A percentile compares a stretch with the other conserved stretches of the same genome.
These are phyloP conservation scores for Campodea augens DNA, from an alignment of 1,140 invertebrate species.

Conservation along the genomic window DNA sequence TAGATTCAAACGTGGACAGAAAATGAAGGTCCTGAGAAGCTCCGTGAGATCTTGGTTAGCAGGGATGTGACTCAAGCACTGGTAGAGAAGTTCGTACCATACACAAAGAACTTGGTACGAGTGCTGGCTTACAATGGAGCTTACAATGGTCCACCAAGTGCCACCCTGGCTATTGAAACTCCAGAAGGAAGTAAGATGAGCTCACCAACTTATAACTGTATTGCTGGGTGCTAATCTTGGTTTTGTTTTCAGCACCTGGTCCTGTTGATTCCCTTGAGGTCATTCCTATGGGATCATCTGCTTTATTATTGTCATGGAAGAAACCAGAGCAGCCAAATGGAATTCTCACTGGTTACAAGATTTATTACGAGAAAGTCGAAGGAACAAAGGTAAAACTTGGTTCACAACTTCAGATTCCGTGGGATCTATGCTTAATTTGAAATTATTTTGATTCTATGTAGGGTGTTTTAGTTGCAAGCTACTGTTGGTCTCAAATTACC, in stretches of 20 bases:
- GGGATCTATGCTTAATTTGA: not conserved
- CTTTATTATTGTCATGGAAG: constrained; percentile 75
- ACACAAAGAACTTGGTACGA: constrained; percentile 70
- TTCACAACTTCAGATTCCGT: too few species aligned
- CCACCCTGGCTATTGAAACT: constrained; percentile 62
- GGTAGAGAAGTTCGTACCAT: constrained; percentile 73
- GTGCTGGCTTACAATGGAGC: constrained; percentile 76
- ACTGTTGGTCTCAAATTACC: not conserved
- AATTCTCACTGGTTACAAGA: constrained; percentile 73
- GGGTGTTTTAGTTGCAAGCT: not conserved
- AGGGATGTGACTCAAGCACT: constrained; percentile 45
- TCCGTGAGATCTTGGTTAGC: constrained; percentile 60
- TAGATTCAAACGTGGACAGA: constrained; percentile 82
- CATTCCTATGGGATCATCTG: constrained; percentile 67
- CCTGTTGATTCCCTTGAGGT: constrained; percentile 67
- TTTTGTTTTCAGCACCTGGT: constrained; percentile 44
- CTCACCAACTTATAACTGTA: constrained; percentile 5
- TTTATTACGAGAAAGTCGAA: constrained; percentile 69
- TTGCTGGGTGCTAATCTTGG: constrained; percentile 10
- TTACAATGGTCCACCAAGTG: constrained; percentile 75
- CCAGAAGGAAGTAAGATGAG: constrained; percentile 56
- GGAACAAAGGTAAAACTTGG: too few species aligned
- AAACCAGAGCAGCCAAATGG: constrained; percentile 86
- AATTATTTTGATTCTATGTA: not conserved
- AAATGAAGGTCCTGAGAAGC: constrained; percentile 45